Conservation (phyloP, 23 tunicate species). For the Styela clava region DNA sequence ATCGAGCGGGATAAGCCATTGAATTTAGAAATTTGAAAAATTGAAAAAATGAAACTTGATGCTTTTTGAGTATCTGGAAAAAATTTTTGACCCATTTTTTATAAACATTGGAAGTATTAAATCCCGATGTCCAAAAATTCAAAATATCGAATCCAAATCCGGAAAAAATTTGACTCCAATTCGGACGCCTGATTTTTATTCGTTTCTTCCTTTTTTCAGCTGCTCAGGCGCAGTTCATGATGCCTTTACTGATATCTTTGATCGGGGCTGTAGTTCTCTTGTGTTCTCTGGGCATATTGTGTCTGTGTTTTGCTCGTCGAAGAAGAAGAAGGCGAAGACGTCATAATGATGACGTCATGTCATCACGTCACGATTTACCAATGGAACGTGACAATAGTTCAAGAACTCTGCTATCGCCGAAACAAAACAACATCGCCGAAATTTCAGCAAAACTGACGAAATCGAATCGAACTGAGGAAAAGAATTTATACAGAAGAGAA, state of each 20-base stretch:
- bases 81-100: too few relatives aligned
- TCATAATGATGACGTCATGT: neutral
- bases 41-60: too few relatives aligned
- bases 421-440: neutral
- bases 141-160: too few relatives aligned
- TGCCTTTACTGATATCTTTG: conserved; percentile 11
- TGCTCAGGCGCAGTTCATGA: neutral
- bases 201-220: neutral
- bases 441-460: conserved; percentile 1
- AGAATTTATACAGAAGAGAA: neutral
- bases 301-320: conserved; percentile 10
- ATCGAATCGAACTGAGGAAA: conserved; percentile 1
- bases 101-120: too few relatives aligned
- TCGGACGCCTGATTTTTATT: too few relatives aligned
- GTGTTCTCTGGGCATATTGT: conserved; percentile 6
- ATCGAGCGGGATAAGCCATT: too few relatives aligned
- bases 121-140: too few relatives aligned
- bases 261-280: conserved; percentile 9
- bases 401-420: neutral
- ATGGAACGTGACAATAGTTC: neutral
- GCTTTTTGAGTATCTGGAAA: too few relatives aligned
- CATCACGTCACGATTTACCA: neutral
- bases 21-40: too few relatives aligned
- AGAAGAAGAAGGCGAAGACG: neutral
- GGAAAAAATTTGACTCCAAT: too few relatives aligned